Evolutionary conservation across 2,888 invertebrate species (phyloP), one percentile per base, ranked within the genome.

Genomic region (Pocota personata): DNA sequence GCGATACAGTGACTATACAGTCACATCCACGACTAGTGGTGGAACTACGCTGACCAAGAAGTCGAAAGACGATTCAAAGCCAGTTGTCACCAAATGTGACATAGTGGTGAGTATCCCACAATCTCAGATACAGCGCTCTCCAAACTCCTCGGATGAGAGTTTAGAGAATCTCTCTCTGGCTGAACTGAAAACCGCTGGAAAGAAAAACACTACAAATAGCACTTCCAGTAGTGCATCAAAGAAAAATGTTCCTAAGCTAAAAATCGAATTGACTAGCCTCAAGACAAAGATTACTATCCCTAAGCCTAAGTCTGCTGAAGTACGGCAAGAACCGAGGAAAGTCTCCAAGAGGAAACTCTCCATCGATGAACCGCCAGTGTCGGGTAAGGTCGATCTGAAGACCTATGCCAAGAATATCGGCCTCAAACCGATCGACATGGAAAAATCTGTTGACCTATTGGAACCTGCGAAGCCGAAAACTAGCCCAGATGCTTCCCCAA

Each of bases 381-480:
- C 87, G 24, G 88, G 89, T 50, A 88, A 90, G 52, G 87, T 92
- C 1, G 92, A 92, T 75, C 82, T 92, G 82, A 91, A 90, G 50
- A 92, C 92, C 0, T 92, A 92, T 86, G 92, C 91, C 2, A 92
- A 92, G 87, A 91, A 91, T 60, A 92, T 92, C 50, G 92, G 92
- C 0, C 84, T 92, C 0, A 91, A 91, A 66, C 92, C 92, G 14
- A 92, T 92, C 16, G 90, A 91, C 32, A 3, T 57, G 30, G 60
- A 24, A 12, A 83, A 88, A 12, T 60, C 87, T 16, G 87, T 88
- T 10, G 73, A 87, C 50, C 80, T 40, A 75, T 82, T 27, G 72
- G 87, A 48, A 16, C 75, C 14, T 50, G 82, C 35, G 89, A 90
- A 88, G 27, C 69, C 80, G 0, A 91, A 91, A 73, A 89, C 88